Evolutionary conservation across 2,113 vertebrate species (phyloP), one percentile per base, ranked within the genome.

Genomic region (Castor canadensis): DNA sequence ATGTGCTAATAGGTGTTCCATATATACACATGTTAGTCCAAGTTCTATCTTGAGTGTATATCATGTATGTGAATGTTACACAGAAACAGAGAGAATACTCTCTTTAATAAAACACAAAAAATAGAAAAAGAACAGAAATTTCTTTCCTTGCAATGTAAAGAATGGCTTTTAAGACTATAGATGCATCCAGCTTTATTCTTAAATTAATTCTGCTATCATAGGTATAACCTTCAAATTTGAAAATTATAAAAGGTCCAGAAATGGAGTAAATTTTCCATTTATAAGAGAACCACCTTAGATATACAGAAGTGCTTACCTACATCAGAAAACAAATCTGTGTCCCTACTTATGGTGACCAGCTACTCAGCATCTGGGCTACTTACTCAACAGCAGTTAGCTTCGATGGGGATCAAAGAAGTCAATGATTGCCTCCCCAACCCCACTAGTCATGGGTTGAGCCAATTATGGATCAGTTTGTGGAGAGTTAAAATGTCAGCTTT

Each of bases 401-500:
- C 43, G 30, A 1, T 3, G 54, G 22, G 19, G 76, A 62, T 71
- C 47, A 76, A 85, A 2, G 10, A 26, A 60, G 9, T 66, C 19
- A 64, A 8, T 54, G 67, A 56, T 54, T 89, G 22, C 26, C 35
- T 71, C 4, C 19, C 17, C 75, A 1, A 30, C 11, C 15, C 20
- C 43, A 1, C 81, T 38, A 76, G 58, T 49, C 22, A 89, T 15
- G 30, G 28, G 2, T 5, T 88, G 67, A 90, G 64, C 60, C 49
- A 64, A 26, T 77, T 76, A 77, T 20, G 19, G 52, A 40, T 49
- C 64, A 93, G 86, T 62, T 69, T 88, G 43, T 54, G 49, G 60
- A 49, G 52, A 91, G 47, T 92, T 87, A 52, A 95, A 87, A 88
- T 77, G 38, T 69, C 66, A 90, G 45, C 17, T 16, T 85, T 94